Conservation (phyloP, 1,140 invertebrate genomes). For the Drosophila tropicalis region DNA sequence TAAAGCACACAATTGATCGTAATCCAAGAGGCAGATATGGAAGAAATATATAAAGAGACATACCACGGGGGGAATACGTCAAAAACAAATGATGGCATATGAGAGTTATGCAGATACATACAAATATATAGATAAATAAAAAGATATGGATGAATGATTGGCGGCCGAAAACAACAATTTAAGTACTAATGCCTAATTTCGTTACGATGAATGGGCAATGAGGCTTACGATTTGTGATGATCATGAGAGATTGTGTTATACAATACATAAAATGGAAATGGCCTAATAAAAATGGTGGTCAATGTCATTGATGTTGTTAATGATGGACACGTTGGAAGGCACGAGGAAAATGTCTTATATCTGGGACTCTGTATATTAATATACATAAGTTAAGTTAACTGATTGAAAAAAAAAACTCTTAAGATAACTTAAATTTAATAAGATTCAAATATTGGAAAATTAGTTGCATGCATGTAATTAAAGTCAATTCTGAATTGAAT, state of each 20-base stretch:
- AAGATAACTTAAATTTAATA: not conserved
- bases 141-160: not conserved
- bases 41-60: constrained; percentile 59
- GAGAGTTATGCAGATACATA: constrained; percentile 36
- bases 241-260: not conserved
- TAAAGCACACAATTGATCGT: constrained; percentile 63
- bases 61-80: constrained; percentile 9
- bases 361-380: constrained; percentile 1
- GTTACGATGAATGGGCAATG: constrained; percentile 41
- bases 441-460: not conserved
- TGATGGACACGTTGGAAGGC: not conserved
- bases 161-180: constrained; percentile 36
- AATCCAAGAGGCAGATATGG: constrained; percentile 74
- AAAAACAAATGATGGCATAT: constrained; percentile 35
- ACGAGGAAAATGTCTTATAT: not conserved
- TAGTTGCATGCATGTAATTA: not conserved
- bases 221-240: constrained; percentile 30
- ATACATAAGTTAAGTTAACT: not conserved
- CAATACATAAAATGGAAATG: not conserved
- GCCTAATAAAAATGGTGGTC: not conserved
- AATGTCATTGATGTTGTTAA: constrained; percentile 2
- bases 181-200: constrained; percentile 37
- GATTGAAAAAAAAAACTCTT: not conserved
- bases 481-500: too few relatives aligned
- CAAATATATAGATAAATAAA: not conserved